Evolutionary conservation across 2,888 invertebrate genomes (phyloP).

Genomic region (Rotaria socialis): DNA sequence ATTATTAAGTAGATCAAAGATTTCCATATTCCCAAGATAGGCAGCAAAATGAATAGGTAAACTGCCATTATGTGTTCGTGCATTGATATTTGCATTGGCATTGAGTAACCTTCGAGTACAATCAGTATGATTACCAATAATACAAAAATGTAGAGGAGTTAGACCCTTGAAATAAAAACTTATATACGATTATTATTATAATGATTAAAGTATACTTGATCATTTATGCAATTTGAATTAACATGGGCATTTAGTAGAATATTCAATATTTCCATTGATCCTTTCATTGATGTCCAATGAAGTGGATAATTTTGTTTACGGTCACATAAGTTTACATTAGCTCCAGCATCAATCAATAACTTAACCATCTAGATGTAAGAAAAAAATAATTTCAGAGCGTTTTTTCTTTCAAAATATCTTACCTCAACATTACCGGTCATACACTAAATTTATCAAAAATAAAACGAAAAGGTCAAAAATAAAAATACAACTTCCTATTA

Average conservation of each 20-base stretch:
- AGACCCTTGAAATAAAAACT: neutral
- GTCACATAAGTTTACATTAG: neutral
- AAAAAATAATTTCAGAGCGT: neutral
- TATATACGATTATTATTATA: neutral
- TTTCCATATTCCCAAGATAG: neutral
- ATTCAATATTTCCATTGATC: constrained; percentile 2
- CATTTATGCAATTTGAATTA: neutral
- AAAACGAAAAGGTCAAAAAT: neutral
- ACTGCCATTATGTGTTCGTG: neutral
- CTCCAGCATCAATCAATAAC: neutral
- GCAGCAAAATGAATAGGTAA: constrained; percentile 8
- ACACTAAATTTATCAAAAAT: neutral
- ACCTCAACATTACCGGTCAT: neutral
- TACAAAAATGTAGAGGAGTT: constrained; percentile 16
- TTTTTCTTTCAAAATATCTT: neutral
- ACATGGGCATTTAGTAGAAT: neutral
- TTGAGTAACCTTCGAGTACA: constrained; percentile 12
- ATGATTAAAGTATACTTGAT: neutral
- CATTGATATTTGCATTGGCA: neutral
- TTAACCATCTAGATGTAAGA: neutral
- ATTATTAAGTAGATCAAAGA: neutral
- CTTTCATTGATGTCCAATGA: neutral
- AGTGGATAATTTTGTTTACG: neutral
- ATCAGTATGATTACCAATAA: neutral
- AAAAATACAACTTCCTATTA: neutral